Conservation (phyloP, 2,113 vertebrate genomes). For the Zosterops pallidus region DNA sequence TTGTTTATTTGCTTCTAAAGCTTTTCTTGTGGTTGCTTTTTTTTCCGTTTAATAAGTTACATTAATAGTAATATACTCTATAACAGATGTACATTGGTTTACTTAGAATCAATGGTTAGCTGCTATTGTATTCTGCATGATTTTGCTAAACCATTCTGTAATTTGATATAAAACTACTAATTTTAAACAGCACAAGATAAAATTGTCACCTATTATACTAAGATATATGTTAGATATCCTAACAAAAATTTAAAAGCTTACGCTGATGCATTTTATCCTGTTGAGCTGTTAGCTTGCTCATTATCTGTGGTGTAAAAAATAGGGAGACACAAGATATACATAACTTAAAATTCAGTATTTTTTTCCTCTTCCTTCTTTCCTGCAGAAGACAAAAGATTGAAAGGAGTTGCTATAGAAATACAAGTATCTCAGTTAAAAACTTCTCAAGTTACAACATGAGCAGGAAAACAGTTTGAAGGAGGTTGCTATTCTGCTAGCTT, state of each 20-base stretch:
- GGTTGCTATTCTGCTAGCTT: neutral
- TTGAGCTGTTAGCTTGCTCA: neutral
- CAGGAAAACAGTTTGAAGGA: neutral
- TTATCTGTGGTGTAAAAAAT: neutral
- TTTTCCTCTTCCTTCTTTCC: neutral
- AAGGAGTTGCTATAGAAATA: neutral
- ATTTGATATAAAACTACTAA: neutral
- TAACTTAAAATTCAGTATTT: neutral
- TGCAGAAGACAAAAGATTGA: neutral
- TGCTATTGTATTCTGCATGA: neutral
- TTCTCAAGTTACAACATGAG: neutral
- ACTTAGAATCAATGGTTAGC: neutral
- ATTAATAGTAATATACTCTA: neutral
- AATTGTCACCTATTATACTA: neutral
- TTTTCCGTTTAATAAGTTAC: neutral
- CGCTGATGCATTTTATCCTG: neutral
- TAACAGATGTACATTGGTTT: accelerated
- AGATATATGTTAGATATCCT: neutral
- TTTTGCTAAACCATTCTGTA: neutral
- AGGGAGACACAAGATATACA: neutral
- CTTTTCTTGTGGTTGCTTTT: neutral
- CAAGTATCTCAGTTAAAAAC: neutral
- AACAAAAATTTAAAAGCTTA: neutral
- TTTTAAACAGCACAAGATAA: neutral
- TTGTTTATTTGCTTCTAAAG: neutral